Percentiles rank a stretch among this genome's conserved stretches.
These are phyloP conservation scores for Tragelaphus strepsiceros DNA, from an alignment of 2,113 vertebrate genomes.

Conservation along the genomic window DNA sequence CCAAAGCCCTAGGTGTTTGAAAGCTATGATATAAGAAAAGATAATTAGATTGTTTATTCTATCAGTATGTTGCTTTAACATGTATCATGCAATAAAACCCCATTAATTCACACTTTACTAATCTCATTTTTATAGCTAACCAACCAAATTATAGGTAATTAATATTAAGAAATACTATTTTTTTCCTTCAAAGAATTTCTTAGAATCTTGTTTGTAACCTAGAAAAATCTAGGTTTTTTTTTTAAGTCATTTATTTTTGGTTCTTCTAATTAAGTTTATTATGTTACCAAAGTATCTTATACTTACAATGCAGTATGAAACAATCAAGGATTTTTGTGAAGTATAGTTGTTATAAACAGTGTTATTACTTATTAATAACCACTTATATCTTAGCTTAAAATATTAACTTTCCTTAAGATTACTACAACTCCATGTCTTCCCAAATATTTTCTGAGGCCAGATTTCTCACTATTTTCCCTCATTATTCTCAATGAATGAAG, in stretches of 20 bases:
- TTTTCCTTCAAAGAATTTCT: slow-evolving; percentile 4
- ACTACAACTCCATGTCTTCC: not conserved
- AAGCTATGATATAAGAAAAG: slow-evolving; percentile 23
- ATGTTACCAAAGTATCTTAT: not conserved
- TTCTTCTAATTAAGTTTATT: slow-evolving; percentile 30
- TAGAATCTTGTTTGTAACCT: not conserved
- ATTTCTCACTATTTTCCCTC: not conserved
- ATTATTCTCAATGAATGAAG: not conserved
- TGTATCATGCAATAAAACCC: slow-evolving; percentile 19
- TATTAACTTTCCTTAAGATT: slow-evolving; percentile 20
- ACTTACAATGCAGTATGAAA: not conserved
- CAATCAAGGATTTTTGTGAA: not conserved
- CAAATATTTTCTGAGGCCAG: not conserved
- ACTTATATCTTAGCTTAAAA: slow-evolving; percentile 29
- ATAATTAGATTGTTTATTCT: slow-evolving; percentile 54
- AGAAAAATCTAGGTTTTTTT: not conserved
- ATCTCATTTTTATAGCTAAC: slow-evolving; percentile 21
- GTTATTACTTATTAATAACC: slow-evolving; percentile 28
- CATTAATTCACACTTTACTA: slow-evolving; percentile 24
- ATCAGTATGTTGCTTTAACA: not conserved
- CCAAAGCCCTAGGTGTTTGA: not conserved
- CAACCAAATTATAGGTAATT: slow-evolving; percentile 25
- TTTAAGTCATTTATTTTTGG: slow-evolving; percentile 13
- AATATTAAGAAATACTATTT: slow-evolving; percentile 29
- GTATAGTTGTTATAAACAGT: slow-evolving; percentile 18